Percentiles rank a stretch among this genome's conserved stretches.
These are phyloP conservation scores for Aphaenogaster rudis DNA, from an alignment of 1,140 invertebrate genomes.

Conservation along the genomic window DNA sequence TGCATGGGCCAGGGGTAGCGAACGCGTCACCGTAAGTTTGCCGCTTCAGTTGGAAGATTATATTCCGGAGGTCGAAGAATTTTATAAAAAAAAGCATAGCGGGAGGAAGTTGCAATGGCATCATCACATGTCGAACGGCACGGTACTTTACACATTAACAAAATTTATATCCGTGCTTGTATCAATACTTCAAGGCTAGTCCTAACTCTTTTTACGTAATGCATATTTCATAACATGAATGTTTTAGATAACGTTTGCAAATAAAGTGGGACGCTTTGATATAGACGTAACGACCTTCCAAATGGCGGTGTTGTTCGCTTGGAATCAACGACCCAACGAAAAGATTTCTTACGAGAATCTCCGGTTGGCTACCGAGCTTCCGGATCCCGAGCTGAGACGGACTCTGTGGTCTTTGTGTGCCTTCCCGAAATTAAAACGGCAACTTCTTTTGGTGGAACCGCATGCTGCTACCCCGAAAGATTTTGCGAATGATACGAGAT, in stretches of 20 bases:
- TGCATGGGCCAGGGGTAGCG: constrained; percentile 98
- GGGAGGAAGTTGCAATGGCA: constrained; percentile 99
- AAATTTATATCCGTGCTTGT: background rate
- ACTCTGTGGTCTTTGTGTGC: constrained; percentile 99
- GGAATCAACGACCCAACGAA: constrained; percentile 98
- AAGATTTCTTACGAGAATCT: constrained; percentile 98
- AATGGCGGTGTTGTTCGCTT: constrained; percentile 99
- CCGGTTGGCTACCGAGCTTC: constrained; percentile 97
- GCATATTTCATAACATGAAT: constrained; percentile 1
- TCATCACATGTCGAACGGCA: constrained; percentile 99
- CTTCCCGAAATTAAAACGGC: constrained; percentile 98
- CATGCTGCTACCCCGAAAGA: constrained; percentile 95
- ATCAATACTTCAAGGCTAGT: background rate
- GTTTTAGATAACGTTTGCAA: constrained; percentile 96
- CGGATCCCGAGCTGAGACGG: constrained; percentile 97
- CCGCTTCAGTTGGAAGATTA: constrained; percentile 99
- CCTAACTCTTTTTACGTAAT: background rate
- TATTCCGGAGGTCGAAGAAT: constrained; percentile 98
- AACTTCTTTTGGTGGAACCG: constrained; percentile 94
- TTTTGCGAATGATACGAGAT: constrained; percentile 96
- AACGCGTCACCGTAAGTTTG: constrained; percentile 97
- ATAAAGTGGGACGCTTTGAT: constrained; percentile 97
- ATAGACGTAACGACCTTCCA: constrained; percentile 99
- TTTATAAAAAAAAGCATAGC: constrained; percentile 98
- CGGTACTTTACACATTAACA: constrained; percentile 86